Conservation (phyloP, 2,888 invertebrate species). For the Scrobipalpa atriplicella region DNA sequence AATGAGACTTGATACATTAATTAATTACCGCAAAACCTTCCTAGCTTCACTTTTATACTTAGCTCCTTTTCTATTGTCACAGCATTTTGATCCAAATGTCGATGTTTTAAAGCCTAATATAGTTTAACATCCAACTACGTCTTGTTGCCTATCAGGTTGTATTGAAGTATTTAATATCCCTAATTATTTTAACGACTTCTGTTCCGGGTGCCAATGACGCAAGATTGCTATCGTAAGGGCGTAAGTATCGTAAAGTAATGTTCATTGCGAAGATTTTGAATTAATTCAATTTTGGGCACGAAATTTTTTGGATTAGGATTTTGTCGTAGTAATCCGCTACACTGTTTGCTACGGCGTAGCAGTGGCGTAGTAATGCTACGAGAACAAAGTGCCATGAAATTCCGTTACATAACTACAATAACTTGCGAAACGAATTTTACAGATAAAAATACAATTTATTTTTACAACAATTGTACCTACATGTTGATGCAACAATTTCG, state of each 20-base stretch:
- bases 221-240: background rate
- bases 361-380: background rate
- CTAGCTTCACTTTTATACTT: background rate
- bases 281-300: background rate
- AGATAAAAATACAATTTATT: no score
- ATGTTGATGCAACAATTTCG: background rate
- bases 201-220: conserved; percentile 21
- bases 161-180: conserved; percentile 31
- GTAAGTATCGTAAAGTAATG: no score
- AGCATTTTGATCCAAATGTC: background rate
- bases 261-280: background rate
- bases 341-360: background rate
- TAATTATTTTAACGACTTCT: conserved; percentile 38
- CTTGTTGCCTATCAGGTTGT: no score
- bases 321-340: background rate
- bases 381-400: background rate
- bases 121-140: background rate
- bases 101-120: background rate
- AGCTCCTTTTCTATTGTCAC: background rate
- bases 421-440: no score
- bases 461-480: no score
- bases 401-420: background rate
- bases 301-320: background rate
- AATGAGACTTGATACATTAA: conserved; percentile 7
- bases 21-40: background rate